phyloP scores from a whole-genome alignment of 2,797 vertebrate genomes.

The Loris lydekkerianus region DNA sequence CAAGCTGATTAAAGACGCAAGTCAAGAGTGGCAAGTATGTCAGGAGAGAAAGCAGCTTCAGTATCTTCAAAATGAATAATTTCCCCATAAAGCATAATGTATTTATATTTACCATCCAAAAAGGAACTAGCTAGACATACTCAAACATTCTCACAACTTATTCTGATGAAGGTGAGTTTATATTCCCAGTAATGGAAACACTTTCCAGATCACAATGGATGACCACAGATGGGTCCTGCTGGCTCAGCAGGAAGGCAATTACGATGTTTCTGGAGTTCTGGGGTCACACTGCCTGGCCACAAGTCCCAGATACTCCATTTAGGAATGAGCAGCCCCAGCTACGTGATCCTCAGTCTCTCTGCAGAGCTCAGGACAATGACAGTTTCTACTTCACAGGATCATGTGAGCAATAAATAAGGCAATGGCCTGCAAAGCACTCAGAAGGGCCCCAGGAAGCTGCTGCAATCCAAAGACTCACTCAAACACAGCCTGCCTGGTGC shows the following conservation, averaged over 20 bases:
- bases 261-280: neutral
- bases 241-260: neutral
- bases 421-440: rapidly evolving
- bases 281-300: neutral
- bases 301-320: rapidly evolving
- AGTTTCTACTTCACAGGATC: rapidly evolving
- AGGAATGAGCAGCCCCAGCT: too few relatives aligned
- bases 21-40: rapidly evolving
- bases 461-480: too few relatives aligned
- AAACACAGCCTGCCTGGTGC: rapidly evolving
- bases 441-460: rapidly evolving
- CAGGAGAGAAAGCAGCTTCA: neutral
- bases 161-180: neutral
- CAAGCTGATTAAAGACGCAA: neutral
- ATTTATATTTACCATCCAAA: neutral
- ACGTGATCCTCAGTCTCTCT: neutral
- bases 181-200: neutral
- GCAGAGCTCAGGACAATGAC: neutral
- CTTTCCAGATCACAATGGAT: neutral
- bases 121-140: neutral
- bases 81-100: neutral
- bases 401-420: rapidly evolving
- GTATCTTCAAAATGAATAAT: neutral
- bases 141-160: too few relatives aligned
- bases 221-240: too few relatives aligned